phyloP scores from a whole-genome alignment of 2,888 invertebrate genomes.

The Aleiodes leptofemur region DNA sequence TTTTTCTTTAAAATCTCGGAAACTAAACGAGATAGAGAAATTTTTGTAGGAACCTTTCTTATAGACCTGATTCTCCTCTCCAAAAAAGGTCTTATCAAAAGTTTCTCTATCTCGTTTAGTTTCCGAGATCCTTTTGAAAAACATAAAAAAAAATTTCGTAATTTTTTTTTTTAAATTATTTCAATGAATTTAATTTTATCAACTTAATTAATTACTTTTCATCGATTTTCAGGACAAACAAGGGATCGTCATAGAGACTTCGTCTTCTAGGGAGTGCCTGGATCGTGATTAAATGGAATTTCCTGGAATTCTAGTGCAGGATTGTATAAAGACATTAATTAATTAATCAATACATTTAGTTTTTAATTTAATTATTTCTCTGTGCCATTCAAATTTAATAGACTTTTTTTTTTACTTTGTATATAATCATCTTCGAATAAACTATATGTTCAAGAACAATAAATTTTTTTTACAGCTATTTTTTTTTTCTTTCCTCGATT shows the following conservation, averaged over 20 bases:
- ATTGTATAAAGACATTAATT: not conserved
- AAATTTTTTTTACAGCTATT: slow-evolving; percentile 37
- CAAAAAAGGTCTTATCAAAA: no score
- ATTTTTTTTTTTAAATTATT: not conserved
- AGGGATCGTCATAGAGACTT: slow-evolving; percentile 52
- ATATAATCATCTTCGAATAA: slow-evolving; percentile 21
- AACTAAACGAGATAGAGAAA: not conserved
- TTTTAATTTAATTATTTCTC: not conserved
- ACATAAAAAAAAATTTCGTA: no score
- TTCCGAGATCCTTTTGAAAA: no score
- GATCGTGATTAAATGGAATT: slow-evolving; percentile 48
- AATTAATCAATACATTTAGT: slow-evolving; percentile 4
- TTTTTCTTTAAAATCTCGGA: no score
- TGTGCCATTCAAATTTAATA: slow-evolving; percentile 6
- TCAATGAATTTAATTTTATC: not conserved
- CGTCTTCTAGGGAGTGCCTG: slow-evolving; percentile 53
- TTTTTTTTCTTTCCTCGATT: not conserved
- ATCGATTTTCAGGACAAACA: slow-evolving; percentile 44
- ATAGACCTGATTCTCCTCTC: no score
- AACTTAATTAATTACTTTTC: slow-evolving; percentile 8
- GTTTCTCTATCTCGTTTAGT: no score
- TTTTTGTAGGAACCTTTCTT: no score
- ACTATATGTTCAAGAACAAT: slow-evolving; percentile 36
- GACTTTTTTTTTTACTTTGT: not conserved
- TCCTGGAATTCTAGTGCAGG: not conserved